Evolutionary conservation across 1,140 invertebrate genomes (phyloP).

Genomic region (Battus philenor): DNA sequence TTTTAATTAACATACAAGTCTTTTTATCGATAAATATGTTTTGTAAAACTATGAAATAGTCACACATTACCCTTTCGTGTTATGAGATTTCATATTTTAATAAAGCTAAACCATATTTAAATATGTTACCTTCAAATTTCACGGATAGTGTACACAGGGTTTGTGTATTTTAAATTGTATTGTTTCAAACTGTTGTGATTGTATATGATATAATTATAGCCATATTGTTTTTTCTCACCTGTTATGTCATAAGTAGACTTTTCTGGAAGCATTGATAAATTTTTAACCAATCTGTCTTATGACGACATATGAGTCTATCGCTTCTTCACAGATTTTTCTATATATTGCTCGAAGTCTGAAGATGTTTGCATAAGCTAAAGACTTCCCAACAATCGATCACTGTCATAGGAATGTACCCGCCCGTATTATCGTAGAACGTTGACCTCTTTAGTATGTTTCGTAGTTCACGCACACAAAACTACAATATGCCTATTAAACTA

Average conservation of each 20-base stretch:
- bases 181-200: too few species aligned
- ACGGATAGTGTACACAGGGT: too few species aligned
- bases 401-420: constrained; percentile 49
- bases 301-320: constrained; percentile 45
- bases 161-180: too few species aligned
- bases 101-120: too few species aligned
- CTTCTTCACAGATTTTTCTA: constrained; percentile 47
- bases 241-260: constrained; percentile 19
- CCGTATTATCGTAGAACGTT: constrained; percentile 57
- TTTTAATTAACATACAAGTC: too few species aligned
- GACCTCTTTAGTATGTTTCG: constrained; percentile 55
- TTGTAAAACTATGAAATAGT: too few species aligned
- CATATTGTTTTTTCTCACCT: constrained; percentile 17
- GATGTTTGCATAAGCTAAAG: constrained; percentile 61
- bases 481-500: constrained; percentile 34
- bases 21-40: too few species aligned
- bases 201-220: too few species aligned
- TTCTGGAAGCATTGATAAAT: constrained; percentile 27
- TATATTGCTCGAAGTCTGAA: constrained; percentile 35
- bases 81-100: too few species aligned
- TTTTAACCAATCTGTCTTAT: constrained; percentile 45
- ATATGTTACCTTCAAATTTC: too few species aligned
- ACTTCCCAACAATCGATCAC: constrained; percentile 67
- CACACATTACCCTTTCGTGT: too few species aligned
- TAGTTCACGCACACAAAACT: constrained; percentile 46